Conservation (phyloP, 2,888 invertebrate genomes). For the Coenonympha glycerion region DNA sequence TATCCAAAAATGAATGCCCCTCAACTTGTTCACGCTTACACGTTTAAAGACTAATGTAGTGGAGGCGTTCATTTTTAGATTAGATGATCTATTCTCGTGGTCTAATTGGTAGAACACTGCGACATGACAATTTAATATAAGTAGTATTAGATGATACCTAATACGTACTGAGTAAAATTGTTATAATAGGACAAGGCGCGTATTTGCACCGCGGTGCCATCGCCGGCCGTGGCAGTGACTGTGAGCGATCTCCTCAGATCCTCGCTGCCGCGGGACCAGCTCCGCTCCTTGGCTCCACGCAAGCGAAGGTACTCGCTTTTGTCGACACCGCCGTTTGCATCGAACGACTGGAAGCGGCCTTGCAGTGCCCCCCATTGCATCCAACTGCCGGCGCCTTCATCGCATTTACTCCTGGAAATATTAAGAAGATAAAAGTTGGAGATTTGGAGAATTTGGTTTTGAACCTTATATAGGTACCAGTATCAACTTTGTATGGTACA, state of each 20-base stretch:
- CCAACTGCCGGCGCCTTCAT: conserved; percentile 61
- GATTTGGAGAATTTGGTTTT: too few species aligned
- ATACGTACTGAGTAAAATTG: conserved; percentile 74
- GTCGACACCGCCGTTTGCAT: conserved; percentile 47
- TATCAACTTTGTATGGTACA: too few species aligned
- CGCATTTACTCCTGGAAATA: conserved; percentile 49
- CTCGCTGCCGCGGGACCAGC: conserved; percentile 52
- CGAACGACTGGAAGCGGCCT: conserved; percentile 72
- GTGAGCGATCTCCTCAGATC: conserved; percentile 46
- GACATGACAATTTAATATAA: too few species aligned
- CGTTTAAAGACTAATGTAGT: too few species aligned
- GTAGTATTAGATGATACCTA: too few species aligned
- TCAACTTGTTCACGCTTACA: too few species aligned
- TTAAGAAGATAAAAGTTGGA: too few species aligned
- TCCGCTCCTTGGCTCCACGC: conserved; percentile 67
- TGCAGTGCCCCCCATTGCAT: conserved; percentile 79
- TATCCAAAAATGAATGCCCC: too few species aligned
- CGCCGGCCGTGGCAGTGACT: conserved; percentile 57
- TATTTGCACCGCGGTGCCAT: conserved; percentile 77
- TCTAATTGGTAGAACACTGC: too few species aligned
- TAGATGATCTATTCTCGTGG: too few species aligned
- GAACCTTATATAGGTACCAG: too few species aligned
- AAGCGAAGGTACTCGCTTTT: conserved; percentile 61
- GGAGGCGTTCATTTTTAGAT: too few species aligned
- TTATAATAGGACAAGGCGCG: conserved; percentile 69